Percentiles rank a stretch among this genome's conserved stretches.
These are phyloP conservation scores for Myiozetetes cayanensis DNA, from an alignment of 2,113 vertebrate genomes.

Conservation along the genomic window DNA sequence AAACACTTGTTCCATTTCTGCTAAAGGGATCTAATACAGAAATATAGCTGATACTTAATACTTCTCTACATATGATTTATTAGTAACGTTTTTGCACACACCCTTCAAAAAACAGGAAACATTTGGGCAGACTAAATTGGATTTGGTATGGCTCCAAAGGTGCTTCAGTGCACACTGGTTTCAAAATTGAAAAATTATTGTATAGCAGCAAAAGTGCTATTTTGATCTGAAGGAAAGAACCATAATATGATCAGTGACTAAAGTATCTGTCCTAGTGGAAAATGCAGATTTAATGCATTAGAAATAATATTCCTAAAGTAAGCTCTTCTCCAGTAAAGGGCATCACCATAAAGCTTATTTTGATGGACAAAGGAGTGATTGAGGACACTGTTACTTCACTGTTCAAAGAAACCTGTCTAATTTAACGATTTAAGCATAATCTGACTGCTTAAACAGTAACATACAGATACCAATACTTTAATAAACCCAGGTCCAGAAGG, in stretches of 20 bases:
- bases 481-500: not conserved
- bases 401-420: not conserved
- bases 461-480: not conserved
- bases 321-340: not conserved
- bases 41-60: not conserved
- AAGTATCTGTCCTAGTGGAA: not conserved
- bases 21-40: not conserved
- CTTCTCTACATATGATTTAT: not conserved
- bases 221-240: not conserved
- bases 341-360: not conserved
- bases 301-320: not conserved
- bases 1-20: not conserved
- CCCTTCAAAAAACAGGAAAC: not conserved
- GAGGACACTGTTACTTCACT: not conserved
- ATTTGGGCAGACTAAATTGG: not conserved
- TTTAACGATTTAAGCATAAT: not conserved
- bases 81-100: not conserved
- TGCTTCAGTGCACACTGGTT: not conserved
- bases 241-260: not conserved
- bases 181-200: not conserved
- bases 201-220: not conserved
- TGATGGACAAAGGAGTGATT: not conserved
- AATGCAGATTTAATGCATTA: not conserved
- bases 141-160: not conserved
- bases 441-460: not conserved